Percentiles rank a stretch among this genome's conserved stretches.
These are phyloP conservation scores for Neodiprion pinetum DNA, from an alignment of 1,140 invertebrate species.

Conservation along the genomic window DNA sequence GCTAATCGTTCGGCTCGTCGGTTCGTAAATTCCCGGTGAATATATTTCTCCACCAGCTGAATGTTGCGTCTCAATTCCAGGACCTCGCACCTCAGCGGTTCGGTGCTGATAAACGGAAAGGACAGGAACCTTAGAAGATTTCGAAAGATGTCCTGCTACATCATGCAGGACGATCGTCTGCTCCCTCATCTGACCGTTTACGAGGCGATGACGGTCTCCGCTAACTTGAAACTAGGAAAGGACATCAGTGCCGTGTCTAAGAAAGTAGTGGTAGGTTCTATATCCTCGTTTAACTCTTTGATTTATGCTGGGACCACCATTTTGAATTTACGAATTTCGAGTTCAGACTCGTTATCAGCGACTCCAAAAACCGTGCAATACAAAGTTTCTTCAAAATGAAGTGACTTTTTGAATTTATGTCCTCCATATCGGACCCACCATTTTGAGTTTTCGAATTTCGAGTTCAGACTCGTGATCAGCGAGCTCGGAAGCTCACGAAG, in stretches of 20 bases:
- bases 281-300: not conserved
- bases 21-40: too few species aligned
- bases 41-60: not conserved
- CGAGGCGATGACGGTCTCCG: constrained; percentile 90
- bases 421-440: too few species aligned
- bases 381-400: too few species aligned
- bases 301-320: not conserved
- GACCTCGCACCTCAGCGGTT: constrained; percentile 77
- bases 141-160: constrained; percentile 93
- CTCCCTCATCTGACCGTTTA: constrained; percentile 86
- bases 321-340: not conserved
- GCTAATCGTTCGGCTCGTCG: too few species aligned
- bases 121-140: constrained; percentile 85
- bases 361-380: not conserved
- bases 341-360: not conserved
- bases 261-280: constrained; percentile 67
- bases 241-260: constrained; percentile 77
- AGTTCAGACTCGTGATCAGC: too few species aligned
- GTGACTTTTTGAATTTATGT: too few species aligned
- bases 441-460: too few species aligned
- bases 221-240: constrained; percentile 90
- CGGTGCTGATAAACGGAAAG: constrained; percentile 84
- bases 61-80: constrained; percentile 57
- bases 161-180: constrained; percentile 95
- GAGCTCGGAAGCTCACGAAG: too few species aligned